Base-by-base conservation (phyloP, 2,888 invertebrate genomes). In the Aspidiotus destructor region DNA sequence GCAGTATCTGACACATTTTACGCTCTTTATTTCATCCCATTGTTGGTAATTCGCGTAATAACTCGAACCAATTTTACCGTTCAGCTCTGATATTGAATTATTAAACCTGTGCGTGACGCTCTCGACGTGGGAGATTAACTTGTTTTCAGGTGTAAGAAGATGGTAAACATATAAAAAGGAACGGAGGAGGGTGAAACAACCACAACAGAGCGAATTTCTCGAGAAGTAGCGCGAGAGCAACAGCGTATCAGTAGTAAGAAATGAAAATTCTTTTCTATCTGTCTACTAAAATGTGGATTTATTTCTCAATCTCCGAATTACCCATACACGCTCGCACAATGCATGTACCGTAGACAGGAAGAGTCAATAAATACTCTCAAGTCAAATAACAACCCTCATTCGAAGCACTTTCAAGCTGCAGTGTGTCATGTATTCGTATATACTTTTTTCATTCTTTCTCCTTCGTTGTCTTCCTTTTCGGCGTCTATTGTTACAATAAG, bases 261-360 rank as follows among this genome's bases (percentile, higher is more conserved):
- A 65, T 65, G 65, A 57, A 65, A 65, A 65, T 65, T 65, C 57
- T 65, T 57, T 65, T 42, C 65, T 65, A 65, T 65, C 65, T 65
- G 65, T 65, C 65, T 65, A 65, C 65, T 65, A 57, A 65, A 65
- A 65, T 65, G 65, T 65, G 57, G 65, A 65, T 65, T 65, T 65
- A 65, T 65, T 65, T 65, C 65, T 54, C 55, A 17, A 65, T 55
- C 65, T 65, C 41, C 40, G 55, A 57, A 42, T 65, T 55, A 55
- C 55, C 53, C 55, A 64, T 55, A 64, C 55, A 64, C 54, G 55
- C 65, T 40, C 58, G 40, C 58, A 28, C 40, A 58, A 11, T 40
- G 40, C 40, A 58, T 13, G 58, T 13, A 17, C 13, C 57, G 65
- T 65, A 65, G 65, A 65, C 65, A 65, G 65, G 42, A 65, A 55